A percentile compares a stretch with the other conserved stretches of the same genome.
phyloP scores from a whole-genome alignment of 2,797 vertebrate species.

The Fringilla coelebs region DNA sequence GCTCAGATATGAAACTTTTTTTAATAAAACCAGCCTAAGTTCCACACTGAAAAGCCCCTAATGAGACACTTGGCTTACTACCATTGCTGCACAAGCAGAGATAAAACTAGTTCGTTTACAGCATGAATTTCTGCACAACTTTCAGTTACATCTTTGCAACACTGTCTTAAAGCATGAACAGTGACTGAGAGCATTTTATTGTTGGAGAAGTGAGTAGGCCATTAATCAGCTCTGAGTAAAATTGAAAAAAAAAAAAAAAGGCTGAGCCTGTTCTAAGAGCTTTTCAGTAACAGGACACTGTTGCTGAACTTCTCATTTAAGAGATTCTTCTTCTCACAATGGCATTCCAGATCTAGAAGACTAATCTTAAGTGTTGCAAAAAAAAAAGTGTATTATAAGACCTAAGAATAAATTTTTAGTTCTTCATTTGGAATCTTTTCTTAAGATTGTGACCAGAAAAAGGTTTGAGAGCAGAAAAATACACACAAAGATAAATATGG shows the following conservation, averaged over 20 bases:
- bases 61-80: background rate
- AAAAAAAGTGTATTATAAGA: background rate
- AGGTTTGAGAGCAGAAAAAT: background rate
- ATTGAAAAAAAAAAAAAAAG: background rate
- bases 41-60: background rate
- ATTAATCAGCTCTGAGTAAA: background rate
- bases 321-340: background rate
- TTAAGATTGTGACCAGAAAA: background rate
- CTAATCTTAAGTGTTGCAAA: background rate
- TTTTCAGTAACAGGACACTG: background rate
- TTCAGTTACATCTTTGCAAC: background rate
- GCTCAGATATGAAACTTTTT: background rate
- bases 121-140: background rate
- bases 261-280: background rate
- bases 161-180: background rate
- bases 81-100: background rate
- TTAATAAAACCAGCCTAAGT: background rate
- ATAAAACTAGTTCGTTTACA: background rate
- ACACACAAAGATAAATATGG: background rate
- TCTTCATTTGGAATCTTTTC: background rate
- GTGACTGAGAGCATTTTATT: background rate
- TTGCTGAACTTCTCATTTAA: background rate
- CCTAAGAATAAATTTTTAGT: background rate
- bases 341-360: background rate
- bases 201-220: accelerated